Percentiles rank a stretch among this genome's conserved stretches.
Evolutionary conservation across 2,888 invertebrate species (phyloP).

Genomic region (Eurois occulta): DNA sequence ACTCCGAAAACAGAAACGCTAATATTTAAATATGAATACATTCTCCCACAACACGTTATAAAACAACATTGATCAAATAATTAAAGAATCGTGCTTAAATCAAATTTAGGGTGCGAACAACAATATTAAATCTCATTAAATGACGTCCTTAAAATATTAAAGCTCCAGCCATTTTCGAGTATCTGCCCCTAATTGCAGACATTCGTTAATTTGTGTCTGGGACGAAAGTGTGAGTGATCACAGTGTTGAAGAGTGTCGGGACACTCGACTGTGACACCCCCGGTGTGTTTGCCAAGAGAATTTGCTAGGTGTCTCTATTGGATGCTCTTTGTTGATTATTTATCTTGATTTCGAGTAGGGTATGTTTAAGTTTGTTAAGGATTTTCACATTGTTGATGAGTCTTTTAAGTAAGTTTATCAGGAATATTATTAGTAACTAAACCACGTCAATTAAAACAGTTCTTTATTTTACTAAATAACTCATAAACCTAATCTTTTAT

Average conservation of each 20-base stretch:
- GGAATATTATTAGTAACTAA: not conserved
- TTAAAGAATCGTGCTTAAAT: constrained; percentile 65
- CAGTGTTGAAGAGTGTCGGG: constrained; percentile 60
- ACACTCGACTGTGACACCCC: constrained; percentile 57
- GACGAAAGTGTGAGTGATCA: constrained; percentile 76
- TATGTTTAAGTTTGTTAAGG: constrained; percentile 29
- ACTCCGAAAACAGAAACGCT: constrained; percentile 22
- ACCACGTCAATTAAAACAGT: too few species aligned
- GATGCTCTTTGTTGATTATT: constrained; percentile 57
- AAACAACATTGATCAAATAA: constrained; percentile 53
- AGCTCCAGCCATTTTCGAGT: constrained; percentile 77
- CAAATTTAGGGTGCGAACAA: constrained; percentile 59
- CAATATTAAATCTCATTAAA: constrained; percentile 71
- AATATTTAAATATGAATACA: constrained; percentile 37
- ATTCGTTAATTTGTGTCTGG: constrained; percentile 79
- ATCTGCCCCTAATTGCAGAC: constrained; percentile 74
- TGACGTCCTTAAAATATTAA: constrained; percentile 69
- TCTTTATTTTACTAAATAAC: not conserved
- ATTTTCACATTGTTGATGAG: constrained; percentile 20
- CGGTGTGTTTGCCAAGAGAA: constrained; percentile 52
- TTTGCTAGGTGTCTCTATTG: constrained; percentile 41
- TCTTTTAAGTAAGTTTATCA: not conserved
- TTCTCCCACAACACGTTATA: constrained; percentile 11
- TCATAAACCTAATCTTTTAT: not conserved
- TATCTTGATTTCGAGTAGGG: constrained; percentile 43